These are phyloP conservation scores for Chelon auratus DNA, from an alignment of 2,797 vertebrate genomes.

Conservation along the genomic window DNA sequence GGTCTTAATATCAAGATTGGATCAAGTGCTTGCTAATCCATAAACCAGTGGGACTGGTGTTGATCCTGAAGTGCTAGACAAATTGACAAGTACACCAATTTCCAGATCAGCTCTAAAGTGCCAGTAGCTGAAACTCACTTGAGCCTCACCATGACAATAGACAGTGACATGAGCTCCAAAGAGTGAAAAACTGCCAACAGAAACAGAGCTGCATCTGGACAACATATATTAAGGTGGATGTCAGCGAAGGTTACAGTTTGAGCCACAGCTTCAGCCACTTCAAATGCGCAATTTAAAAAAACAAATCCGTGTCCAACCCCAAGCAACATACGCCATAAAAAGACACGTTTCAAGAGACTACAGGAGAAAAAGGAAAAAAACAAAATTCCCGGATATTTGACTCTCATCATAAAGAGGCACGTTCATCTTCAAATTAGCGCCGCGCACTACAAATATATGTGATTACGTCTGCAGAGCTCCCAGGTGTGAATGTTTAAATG, in stretches of 20 bases:
- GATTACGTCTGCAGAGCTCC: conserved; percentile 12
- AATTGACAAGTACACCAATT: too few species aligned
- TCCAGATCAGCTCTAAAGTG: too few species aligned
- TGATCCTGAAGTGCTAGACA: background rate
- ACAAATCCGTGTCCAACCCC: background rate
- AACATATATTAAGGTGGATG: too few species aligned
- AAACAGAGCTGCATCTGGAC: background rate
- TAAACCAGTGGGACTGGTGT: background rate
- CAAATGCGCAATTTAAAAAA: background rate
- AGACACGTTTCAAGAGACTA: too few species aligned
- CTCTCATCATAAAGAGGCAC: background rate
- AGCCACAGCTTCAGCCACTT: too few species aligned
- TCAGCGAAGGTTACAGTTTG: too few species aligned
- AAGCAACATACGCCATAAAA: background rate
- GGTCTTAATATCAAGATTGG: conserved; percentile 9
- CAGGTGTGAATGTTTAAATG: conserved; percentile 24
- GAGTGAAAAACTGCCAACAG: background rate
- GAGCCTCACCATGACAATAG: background rate
- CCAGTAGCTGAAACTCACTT: background rate
- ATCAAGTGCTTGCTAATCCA: conserved; percentile 7
- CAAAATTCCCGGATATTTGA: background rate
- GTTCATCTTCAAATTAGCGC: background rate
- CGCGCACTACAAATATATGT: conserved; percentile 6
- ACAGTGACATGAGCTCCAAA: conserved; percentile 4
- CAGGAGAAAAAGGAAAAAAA: too few species aligned